Conservation (phyloP, 2,113 vertebrate genomes). For the Hucho hucho region DNA sequence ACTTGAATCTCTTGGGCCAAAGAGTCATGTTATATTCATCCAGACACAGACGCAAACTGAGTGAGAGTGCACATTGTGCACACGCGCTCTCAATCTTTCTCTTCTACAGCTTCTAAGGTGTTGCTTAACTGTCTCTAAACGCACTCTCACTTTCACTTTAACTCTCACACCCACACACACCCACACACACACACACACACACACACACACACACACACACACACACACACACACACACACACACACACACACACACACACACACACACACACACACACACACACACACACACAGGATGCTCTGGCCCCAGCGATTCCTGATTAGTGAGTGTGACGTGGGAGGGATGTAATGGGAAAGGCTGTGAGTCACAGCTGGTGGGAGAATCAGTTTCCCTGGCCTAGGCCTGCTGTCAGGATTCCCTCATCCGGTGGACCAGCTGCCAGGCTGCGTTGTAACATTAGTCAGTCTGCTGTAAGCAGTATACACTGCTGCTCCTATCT, state of each 20-base stretch:
- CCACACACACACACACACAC: neutral
- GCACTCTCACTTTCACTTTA: neutral
- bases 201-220: slow-evolving; percentile 7
- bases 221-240: slow-evolving; percentile 5
- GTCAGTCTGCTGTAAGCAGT: too few relatives aligned
- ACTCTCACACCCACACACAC: neutral
- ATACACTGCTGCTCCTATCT: too few relatives aligned
- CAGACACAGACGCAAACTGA: neutral
- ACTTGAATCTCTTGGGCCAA: neutral
- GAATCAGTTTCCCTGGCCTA: slow-evolving; percentile 23
- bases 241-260: neutral
- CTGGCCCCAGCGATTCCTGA: slow-evolving; percentile 11
- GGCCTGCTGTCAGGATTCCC: neutral
- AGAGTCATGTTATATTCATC: neutral
- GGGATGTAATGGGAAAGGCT: slow-evolving; percentile 3
- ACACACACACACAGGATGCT: slow-evolving; percentile 11
- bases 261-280: neutral
- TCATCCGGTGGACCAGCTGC: slow-evolving; percentile 9
- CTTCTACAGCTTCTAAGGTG: neutral
- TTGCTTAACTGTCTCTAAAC: slow-evolving; percentile 9
- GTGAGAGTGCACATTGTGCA: neutral
- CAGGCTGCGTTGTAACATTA: neutral
- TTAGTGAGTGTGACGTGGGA: slow-evolving; percentile 23
- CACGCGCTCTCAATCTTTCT: neutral
- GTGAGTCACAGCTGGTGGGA: slow-evolving; percentile 32